These are phyloP conservation scores for Anomalospiza imberbis DNA, from an alignment of 2,797 vertebrate genomes.

Conservation along the genomic window DNA sequence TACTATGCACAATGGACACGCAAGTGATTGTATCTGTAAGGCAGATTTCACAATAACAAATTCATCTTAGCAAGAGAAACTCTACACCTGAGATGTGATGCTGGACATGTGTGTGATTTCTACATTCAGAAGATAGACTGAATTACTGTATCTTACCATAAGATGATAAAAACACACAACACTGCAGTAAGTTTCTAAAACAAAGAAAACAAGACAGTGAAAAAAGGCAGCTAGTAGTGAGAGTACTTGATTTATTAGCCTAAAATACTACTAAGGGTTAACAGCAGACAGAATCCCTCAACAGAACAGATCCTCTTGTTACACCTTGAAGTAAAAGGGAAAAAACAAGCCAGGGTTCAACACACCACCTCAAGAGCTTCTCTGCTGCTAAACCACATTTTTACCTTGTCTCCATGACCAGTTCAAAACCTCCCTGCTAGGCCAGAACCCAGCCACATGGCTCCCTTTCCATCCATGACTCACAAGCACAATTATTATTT, in stretches of 20 bases:
- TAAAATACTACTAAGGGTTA: not conserved
- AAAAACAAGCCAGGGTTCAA: not conserved
- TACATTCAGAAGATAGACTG: not conserved
- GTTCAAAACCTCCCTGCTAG: not conserved
- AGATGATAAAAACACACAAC: not conserved
- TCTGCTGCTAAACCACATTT: not conserved
- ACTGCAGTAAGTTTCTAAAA: not conserved
- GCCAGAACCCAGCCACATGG: accelerated
- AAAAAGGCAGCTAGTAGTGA: not conserved
- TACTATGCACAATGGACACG: not conserved
- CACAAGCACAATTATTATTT: not conserved
- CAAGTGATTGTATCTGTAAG: not conserved
- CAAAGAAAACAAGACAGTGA: not conserved
- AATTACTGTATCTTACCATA: not conserved
- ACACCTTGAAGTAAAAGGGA: not conserved
- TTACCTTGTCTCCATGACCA: not conserved
- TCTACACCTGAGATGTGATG: not conserved
- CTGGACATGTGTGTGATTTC: not conserved
- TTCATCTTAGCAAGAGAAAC: not conserved
- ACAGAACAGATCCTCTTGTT: not conserved
- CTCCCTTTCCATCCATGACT: not conserved
- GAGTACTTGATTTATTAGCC: not conserved
- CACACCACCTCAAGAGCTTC: not conserved
- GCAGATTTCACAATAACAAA: not conserved
- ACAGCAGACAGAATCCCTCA: not conserved